Evolutionary conservation across 2,797 vertebrate genomes (phyloP).

Genomic region (Sus cebifrons): DNA sequence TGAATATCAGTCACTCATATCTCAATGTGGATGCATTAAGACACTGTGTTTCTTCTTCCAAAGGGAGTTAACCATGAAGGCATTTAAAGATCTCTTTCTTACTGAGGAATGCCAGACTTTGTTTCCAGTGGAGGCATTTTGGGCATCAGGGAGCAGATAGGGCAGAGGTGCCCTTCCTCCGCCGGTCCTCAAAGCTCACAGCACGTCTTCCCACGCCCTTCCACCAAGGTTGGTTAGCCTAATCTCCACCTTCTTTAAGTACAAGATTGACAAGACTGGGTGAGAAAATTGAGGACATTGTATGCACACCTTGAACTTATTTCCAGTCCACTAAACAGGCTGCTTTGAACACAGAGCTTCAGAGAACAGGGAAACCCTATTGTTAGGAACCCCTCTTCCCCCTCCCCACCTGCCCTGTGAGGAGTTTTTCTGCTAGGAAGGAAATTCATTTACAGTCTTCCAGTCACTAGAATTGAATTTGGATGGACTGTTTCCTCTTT

Average conservation of each 20-base stretch:
- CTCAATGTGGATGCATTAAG: not conserved
- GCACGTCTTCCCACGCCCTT: not conserved
- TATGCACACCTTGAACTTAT: not conserved
- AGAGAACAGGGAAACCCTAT: not conserved
- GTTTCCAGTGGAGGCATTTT: slow-evolving; percentile 42
- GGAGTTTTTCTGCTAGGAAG: slow-evolving; percentile 53
- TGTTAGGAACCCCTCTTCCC: not conserved
- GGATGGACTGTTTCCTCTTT: slow-evolving; percentile 78
- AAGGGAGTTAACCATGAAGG: slow-evolving; percentile 6
- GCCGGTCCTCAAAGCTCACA: not conserved
- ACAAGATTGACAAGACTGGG: not conserved
- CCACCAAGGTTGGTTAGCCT: not conserved
- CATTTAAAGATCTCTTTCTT: not conserved
- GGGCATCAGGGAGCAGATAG: not conserved
- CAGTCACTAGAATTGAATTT: slow-evolving; percentile 65
- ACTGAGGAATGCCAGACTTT: not conserved
- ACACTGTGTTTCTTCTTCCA: slow-evolving; percentile 45
- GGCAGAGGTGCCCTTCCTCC: not conserved
- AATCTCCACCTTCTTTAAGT: not conserved
- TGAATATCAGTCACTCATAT: not conserved
- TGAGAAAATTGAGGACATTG: not conserved
- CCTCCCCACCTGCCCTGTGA: not conserved
- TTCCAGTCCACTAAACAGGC: not conserved
- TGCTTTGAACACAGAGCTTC: not conserved
- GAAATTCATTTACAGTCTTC: slow-evolving; percentile 73